Evolutionary conservation across 2,113 vertebrate genomes (phyloP).

Genomic region (Callorhinus ursinus): DNA sequence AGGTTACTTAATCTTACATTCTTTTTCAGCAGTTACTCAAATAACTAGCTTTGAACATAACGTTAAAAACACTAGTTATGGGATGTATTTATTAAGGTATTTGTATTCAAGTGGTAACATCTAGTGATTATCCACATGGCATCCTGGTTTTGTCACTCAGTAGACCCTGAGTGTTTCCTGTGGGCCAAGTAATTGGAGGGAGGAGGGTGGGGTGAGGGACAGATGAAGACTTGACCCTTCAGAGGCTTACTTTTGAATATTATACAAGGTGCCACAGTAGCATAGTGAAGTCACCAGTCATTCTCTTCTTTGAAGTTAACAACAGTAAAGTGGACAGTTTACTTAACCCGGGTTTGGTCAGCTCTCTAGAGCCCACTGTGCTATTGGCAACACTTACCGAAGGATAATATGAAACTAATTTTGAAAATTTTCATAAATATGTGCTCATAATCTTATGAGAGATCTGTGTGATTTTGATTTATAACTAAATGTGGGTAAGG

Average conservation of each 20-base stretch:
- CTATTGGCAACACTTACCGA: slow-evolving; percentile 30
- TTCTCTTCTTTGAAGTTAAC: not conserved
- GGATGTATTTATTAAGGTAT: slow-evolving; percentile 25
- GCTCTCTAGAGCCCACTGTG: not conserved
- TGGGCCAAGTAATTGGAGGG: not conserved
- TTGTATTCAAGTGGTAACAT: not conserved
- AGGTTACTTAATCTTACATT: slow-evolving; percentile 5
- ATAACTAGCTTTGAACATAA: not conserved
- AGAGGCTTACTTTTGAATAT: not conserved
- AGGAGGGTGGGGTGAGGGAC: not conserved
- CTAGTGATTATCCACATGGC: not conserved
- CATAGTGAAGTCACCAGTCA: not conserved
- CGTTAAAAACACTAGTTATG: not conserved
- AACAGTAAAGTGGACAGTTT: not conserved
- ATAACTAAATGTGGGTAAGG: slow-evolving; percentile 5
- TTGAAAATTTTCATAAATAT: slow-evolving; percentile 48
- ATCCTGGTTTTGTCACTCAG: not conserved
- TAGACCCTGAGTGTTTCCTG: not conserved
- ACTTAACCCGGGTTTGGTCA: not conserved
- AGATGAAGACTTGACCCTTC: not conserved
- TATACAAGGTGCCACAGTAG: not conserved
- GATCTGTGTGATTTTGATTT: slow-evolving; percentile 14
- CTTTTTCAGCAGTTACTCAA: slow-evolving; percentile 56
- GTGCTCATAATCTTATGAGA: not conserved
- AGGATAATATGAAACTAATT: slow-evolving; percentile 28